Evolutionary conservation across 2,888 invertebrate species (phyloP), one percentile per base, ranked within the genome.

Genomic region (Pegoplata infirma): DNA sequence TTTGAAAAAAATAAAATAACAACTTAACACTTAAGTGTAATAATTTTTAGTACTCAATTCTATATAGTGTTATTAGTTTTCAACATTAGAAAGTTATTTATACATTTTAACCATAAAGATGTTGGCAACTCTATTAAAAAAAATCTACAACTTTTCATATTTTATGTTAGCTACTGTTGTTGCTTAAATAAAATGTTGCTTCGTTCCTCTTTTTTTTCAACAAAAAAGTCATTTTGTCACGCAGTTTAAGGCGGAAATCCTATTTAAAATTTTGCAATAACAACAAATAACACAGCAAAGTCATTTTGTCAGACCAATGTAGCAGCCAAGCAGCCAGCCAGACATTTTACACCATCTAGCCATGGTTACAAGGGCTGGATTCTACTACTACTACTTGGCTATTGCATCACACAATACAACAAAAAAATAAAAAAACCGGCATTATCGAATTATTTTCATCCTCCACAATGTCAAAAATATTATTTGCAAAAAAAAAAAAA

Each of bases 171-270:
- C 36, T 40, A 40, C 36, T 40, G n/a, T n/a, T 40, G 36, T n/a
- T 25, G 25, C 25, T 25, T n/a, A n/a, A n/a, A n/a, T n/a, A n/a
- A n/a, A n/a, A n/a, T n/a, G n/a, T n/a, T n/a, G 25, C 36, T 40
- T 32, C 10, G 32, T 10, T 32, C 3, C 36, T 40, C 28, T 63
- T 17, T 71, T 61, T 77, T 67, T n/a, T n/a, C n/a, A n/a, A 17
- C 59, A 76, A 58, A 58, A n/a, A 79, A 79, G 75, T 72, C 71
- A 79, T 76, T 79, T 79, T 79, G 79, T 79, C 79, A 79, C 79
- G 79, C 71, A 75, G 71, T 79, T 79, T 79, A 75, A 75, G 79
- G 79, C 79, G 79, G 75, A 79, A 75, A 79, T 79, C 75, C 75
- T 79, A 72, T 79, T 79, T 79, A 47, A 61, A 67, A 71, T 49